Base-by-base conservation (phyloP, 2,888 invertebrate species). In the Tachina fera region DNA sequence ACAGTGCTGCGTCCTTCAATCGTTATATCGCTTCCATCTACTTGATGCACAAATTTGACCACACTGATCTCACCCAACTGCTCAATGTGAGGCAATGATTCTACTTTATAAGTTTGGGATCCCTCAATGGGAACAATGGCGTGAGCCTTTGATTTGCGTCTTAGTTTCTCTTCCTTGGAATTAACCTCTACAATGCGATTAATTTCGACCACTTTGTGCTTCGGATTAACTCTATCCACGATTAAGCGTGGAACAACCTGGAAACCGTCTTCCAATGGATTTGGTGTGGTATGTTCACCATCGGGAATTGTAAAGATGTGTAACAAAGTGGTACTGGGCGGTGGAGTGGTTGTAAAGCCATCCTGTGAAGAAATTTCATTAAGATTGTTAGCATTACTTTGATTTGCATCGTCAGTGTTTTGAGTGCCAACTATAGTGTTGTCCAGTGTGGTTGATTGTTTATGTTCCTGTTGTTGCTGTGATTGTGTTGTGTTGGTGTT, bases 21-120 rank as follows among this genome's bases (percentile, higher is more conserved):
- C 31, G 88, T 88, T 47, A 92, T 90, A 49, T 90, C 90, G 53
- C 91, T 90, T 60, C 91, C 90, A 67, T 91, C 95, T 4, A 96
- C 94, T 72, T 96, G 94, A 91, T 96, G 95, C 16, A 96, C 96
- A 22, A 95, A 93, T 87, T 95, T 95, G 49, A 94, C 95, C 87
- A 96, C 94, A 90, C 95, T 96, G 0, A 96, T 95, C 91, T 95
- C 95, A 61, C 96, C 96, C 84, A 96, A 94, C 93, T 95, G 95
- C 89, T 96, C 95, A 1, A 95, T 89, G 16, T 94, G 94, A 0
- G 95, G 95, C 89, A 94, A 93, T 86, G 94, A 94, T 90, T 95
- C 95, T n/a, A 95, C 92, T 89, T 93, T 93, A 1, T 94, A 92
- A 89, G 93, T 91, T 0, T 94, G 88, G 88, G 94, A 93, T 90